Evolutionary conservation across 1,140 invertebrate genomes (phyloP).

Genomic region (Listronotus oregonensis): DNA sequence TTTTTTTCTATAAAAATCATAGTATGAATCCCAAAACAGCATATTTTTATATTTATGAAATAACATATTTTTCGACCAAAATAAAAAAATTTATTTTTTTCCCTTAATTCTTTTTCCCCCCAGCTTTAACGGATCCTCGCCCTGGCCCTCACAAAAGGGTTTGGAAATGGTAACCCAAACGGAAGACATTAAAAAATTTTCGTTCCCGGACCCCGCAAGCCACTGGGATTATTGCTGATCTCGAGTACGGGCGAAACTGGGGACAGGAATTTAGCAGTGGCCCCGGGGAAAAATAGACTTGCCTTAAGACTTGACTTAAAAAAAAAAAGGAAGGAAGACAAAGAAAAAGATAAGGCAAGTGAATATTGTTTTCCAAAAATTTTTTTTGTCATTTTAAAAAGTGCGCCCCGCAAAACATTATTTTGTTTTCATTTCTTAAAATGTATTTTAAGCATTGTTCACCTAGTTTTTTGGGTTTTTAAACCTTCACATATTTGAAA

Average conservation of each 20-base stretch:
- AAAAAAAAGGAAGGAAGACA: conserved; percentile 67
- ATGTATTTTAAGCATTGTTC: too few relatives aligned
- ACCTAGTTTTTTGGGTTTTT: too few relatives aligned
- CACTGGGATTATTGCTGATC: conserved; percentile 73
- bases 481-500: too few relatives aligned
- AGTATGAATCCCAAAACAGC: too few relatives aligned
- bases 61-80: not conserved
- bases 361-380: too few relatives aligned
- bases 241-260: conserved; percentile 78
- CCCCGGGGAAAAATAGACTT: conserved; percentile 78
- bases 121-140: conserved; percentile 87
- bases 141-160: conserved; percentile 70
- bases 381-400: too few relatives aligned
- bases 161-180: conserved; percentile 85
- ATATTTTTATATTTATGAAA: too few relatives aligned
- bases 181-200: conserved; percentile 90
- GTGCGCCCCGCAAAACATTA: too few relatives aligned
- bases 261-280: conserved; percentile 80
- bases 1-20: too few relatives aligned
- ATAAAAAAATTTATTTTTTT: not conserved
- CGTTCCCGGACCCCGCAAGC: conserved; percentile 85
- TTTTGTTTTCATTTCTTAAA: too few relatives aligned
- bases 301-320: conserved; percentile 80
- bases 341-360: conserved; percentile 69
- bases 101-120: not conserved